Evolutionary conservation across 2,797 vertebrate species (phyloP), one percentile per base, ranked within the genome.

Genomic region (Monodelphis domestica): DNA sequence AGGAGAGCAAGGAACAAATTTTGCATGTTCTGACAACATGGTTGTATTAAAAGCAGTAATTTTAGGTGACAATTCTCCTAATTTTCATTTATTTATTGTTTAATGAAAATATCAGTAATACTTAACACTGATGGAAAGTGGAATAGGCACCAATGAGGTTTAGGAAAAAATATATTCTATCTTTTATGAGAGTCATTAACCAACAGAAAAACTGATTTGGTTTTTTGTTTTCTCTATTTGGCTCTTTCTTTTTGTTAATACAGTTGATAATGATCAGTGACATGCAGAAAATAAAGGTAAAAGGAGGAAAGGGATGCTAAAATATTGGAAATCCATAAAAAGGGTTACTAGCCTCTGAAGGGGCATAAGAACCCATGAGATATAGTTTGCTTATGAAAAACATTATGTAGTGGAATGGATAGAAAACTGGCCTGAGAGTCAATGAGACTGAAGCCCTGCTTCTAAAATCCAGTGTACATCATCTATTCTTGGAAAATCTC

Each of bases 31-130:
- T 5, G 87, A 90, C 89, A 92, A 90, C 84, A 93, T 54, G 89
- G 91, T 14, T 78, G 92, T 94, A 95, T 96, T 95, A 97, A 0
- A 97, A 53, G 89, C 11, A 84, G 21, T 70, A 84, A 50, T 26
- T 78, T 78, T 38, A 78, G n/a, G 1, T 78, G 5, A 45, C 1
- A 17, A 78, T 78, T 78, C n/a, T n/a, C 45, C 21, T 15, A 6
- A 78, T 78, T 84, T 84, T 50, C 38, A 84, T 50, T 26, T n/a
- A 84, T 78, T 45, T 45, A 38, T n/a, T 38, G 11, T 78, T 78
- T 78, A 45, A 24, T 45, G n/a, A n/a, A n/a, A n/a, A n/a, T 78
- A 78, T 45, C 9, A 70, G 14, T 70, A 78, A 24, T 45, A 45
- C 7, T 78, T 78, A 78, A 45, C 9, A 78, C 15, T 28, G 30